A percentile compares a stretch with the other conserved stretches of the same genome.
These are phyloP conservation scores for Illadopsis cleaveri DNA, from an alignment of 2,113 vertebrate genomes.

Conservation along the genomic window DNA sequence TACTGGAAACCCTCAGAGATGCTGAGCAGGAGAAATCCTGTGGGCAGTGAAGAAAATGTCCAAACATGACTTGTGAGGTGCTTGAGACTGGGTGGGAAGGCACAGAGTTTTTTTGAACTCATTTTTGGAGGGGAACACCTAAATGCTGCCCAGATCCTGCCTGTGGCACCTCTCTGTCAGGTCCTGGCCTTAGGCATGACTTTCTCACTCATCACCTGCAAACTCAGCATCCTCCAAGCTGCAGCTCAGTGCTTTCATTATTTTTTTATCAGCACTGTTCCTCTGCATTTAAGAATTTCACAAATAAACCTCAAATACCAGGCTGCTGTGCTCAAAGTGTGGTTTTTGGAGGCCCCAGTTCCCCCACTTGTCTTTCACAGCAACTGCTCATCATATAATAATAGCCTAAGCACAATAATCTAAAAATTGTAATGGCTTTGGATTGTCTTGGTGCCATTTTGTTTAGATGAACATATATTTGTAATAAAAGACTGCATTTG, in stretches of 20 bases:
- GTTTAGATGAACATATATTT: constrained; percentile 42
- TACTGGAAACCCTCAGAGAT: neutral
- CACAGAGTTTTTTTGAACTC: neutral
- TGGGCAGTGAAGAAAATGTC: neutral
- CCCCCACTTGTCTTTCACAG: neutral
- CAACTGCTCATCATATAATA: constrained; percentile 8
- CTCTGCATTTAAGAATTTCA: neutral
- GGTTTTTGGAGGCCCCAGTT: neutral
- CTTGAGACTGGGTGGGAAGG: neutral
- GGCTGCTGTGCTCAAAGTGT: neutral
- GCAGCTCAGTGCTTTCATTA: neutral
- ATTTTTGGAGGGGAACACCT: neutral
- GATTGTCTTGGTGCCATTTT: constrained; percentile 37
- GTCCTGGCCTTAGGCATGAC: rapidly evolving
- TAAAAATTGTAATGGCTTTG: constrained; percentile 28
- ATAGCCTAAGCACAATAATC: constrained; percentile 5
- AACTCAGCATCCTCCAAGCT: neutral
- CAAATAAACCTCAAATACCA: neutral
- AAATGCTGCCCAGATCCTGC: neutral
- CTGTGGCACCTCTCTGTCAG: neutral
- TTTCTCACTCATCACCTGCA: neutral
- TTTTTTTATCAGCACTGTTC: neutral
- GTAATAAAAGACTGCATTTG: constrained; percentile 63
- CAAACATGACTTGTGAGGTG: neutral
- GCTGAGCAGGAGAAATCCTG: neutral